Conservation (phyloP, 2,888 invertebrate genomes). For the Apodemia hepburni region DNA sequence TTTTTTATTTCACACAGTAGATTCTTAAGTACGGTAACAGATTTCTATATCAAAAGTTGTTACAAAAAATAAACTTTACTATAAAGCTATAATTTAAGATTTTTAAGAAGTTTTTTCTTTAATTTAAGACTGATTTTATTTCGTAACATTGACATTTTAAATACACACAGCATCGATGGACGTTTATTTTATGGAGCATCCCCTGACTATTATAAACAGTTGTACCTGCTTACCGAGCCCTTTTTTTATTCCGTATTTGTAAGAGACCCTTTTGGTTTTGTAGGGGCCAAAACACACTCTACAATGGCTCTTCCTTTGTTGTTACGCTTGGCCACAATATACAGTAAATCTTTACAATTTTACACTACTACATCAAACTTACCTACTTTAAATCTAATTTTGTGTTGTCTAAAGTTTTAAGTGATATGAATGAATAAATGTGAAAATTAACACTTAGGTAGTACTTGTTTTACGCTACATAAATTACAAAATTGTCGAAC, state of each 20-base stretch:
- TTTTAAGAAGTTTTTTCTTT: neutral
- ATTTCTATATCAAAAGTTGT: no score
- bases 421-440: neutral
- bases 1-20: neutral
- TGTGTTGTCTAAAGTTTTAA: neutral
- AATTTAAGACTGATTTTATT: neutral
- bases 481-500: neutral
- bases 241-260: slow-evolving; percentile 54
- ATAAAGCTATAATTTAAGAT: no score
- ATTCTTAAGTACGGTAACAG: no score
- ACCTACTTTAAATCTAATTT: neutral
- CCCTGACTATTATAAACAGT: slow-evolving; percentile 43
- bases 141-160: neutral
- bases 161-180: neutral
- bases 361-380: slow-evolving; percentile 1
- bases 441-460: neutral
- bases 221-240: slow-evolving; percentile 54
- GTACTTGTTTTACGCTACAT: no score
- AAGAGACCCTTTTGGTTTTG: slow-evolving; percentile 46
- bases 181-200: slow-evolving; percentile 9
- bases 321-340: slow-evolving; percentile 18
- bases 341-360: slow-evolving; percentile 19
- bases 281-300: slow-evolving; percentile 26
- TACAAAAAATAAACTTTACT: no score
- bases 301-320: slow-evolving; percentile 13